Evolutionary conservation across 1,140 invertebrate species (phyloP).

Genomic region (Dendroctonus ponderosae): DNA sequence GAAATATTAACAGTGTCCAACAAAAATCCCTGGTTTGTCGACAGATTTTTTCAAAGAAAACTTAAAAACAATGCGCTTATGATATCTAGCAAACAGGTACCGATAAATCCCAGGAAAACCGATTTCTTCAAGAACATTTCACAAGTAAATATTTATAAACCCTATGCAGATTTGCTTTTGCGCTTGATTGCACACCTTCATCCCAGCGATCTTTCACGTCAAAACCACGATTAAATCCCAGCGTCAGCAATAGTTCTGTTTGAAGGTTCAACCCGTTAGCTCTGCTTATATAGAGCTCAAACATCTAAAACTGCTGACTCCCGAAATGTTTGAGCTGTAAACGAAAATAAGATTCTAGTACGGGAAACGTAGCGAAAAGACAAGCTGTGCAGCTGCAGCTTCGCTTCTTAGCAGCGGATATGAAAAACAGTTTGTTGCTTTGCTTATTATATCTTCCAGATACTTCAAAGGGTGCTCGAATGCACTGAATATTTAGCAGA

Average conservation of each 20-base stretch:
- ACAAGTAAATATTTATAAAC: too few relatives aligned
- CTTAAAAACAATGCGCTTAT: too few relatives aligned
- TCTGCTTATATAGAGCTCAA: conserved; percentile 2
- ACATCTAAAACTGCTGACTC: conserved; percentile 8
- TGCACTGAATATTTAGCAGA: background rate
- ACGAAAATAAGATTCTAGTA: conserved; percentile 5
- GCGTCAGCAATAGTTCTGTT: background rate
- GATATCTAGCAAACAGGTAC: too few relatives aligned
- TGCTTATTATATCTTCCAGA: conserved; percentile 3
- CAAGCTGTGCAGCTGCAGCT: conserved; percentile 4
- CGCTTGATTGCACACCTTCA: conserved; percentile 6
- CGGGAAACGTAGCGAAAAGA: background rate
- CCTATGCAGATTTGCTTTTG: conserved; percentile 1
- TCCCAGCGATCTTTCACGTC: background rate
- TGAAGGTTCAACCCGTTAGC: background rate
- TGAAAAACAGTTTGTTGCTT: conserved; percentile 7
- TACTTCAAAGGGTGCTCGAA: background rate
- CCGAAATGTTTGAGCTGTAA: conserved; percentile 5
- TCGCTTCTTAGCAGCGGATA: conserved; percentile 3
- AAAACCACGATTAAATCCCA: conserved; percentile 1
- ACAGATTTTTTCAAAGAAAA: too few relatives aligned
- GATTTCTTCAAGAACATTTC: too few relatives aligned
- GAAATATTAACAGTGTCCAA: too few relatives aligned
- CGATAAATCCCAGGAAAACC: too few relatives aligned
- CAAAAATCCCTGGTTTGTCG: too few relatives aligned